Evolutionary conservation across 23 tunicate species (phyloP).

Genomic region (Ascidia mentula): DNA sequence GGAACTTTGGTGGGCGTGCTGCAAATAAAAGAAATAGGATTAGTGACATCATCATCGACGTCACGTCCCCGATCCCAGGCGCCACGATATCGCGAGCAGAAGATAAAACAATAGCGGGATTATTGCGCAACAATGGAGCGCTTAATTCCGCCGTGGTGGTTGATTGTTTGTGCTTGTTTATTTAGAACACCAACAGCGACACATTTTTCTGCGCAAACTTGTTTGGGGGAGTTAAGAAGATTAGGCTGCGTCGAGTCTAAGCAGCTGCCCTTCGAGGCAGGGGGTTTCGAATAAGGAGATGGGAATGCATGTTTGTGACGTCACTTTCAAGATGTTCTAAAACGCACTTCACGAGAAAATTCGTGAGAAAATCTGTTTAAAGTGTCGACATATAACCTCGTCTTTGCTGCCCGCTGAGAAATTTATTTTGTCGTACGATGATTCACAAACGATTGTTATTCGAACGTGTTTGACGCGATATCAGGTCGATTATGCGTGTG

Average conservation of each 20-base stretch:
- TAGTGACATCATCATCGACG: neutral
- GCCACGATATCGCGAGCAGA: neutral
- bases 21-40: constrained; percentile 7
- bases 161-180: constrained; percentile 2
- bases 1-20: neutral
- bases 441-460: no score
- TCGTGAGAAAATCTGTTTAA: neutral
- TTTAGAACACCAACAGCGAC: neutral
- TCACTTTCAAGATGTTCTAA: neutral
- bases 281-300: neutral
- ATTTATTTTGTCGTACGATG: no score
- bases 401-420: neutral
- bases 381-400: constrained; percentile 11
- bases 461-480: neutral
- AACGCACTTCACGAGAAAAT: neutral
- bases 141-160: neutral
- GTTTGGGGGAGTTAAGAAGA: neutral
- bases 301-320: neutral
- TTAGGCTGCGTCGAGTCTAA: neutral
- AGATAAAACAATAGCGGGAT: neutral
- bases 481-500: neutral
- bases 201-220: neutral
- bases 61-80: neutral
- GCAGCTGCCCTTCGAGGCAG: neutral
- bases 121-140: constrained; percentile 1